Base-by-base conservation (phyloP, 2,888 invertebrate species). In the Capitulum mitella region DNA sequence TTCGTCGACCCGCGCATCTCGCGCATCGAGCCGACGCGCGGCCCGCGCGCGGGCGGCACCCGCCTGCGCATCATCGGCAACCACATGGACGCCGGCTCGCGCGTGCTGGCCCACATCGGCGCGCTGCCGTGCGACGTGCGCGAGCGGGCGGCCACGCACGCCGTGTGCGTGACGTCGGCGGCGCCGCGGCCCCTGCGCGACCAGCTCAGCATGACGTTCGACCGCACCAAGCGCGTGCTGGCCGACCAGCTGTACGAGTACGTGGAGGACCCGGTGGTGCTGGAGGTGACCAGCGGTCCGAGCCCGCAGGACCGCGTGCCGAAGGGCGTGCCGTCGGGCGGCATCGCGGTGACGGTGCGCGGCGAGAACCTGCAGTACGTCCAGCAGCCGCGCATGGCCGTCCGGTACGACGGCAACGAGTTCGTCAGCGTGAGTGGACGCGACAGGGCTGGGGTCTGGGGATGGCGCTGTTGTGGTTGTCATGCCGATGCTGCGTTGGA, bases 31-130 rank as follows among this genome's bases (percentile, higher is more conserved):
- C 98, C 98, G 0, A 91, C 90, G 82, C 91, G 91, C 84, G 98
- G 98, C 0, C 98, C 98, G 0, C 90, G 92, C 83, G 95, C 97
- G 51, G 99, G 99, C 37, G 99, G 99, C 51, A 99, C 98, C 8
- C 90, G 91, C 84, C 88, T 99, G 77, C 92, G 91, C 82, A 94
- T 99, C 82, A 91, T 91, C 79, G 99, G 99, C 0, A 91, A 92
- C 84, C 93, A 95, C 87, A 91, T 99, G 88, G 96, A 98, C 87
- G 96, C 98, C 51, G 99, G 98, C 61, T 95, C 95, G 84, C 91
- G 92, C 80, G 95, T 96, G 83, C 91, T 92, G 85, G 95, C 97
- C 1, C 93, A 91, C 85, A 93, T 95, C 81, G 93, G 94, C 85
- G 91, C 92, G 81, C 88, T 94, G 81, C 92, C 94, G 0, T 97